Percentiles rank a stretch among this genome's conserved stretches.
Conservation (phyloP, 1,140 invertebrate genomes). For the Arctopsyche grandis region DNA sequence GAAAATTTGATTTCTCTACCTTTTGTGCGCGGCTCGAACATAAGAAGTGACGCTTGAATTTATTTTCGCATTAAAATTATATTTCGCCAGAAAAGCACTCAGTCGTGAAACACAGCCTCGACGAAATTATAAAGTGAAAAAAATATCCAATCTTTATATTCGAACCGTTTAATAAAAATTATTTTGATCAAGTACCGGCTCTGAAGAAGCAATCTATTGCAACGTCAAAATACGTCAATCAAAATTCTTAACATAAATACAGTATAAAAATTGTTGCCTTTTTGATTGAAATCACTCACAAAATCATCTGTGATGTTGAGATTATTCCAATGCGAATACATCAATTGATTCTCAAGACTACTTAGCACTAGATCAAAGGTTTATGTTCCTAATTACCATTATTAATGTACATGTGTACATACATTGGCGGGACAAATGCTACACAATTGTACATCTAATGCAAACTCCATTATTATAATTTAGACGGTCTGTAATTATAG, state of each 20-base stretch:
- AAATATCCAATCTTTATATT: neutral
- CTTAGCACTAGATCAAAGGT: too few species aligned
- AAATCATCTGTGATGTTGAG: too few species aligned
- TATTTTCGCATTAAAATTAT: conserved; percentile 28
- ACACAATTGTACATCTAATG: too few species aligned
- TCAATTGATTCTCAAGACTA: too few species aligned
- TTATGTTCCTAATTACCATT: too few species aligned
- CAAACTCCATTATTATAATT: too few species aligned
- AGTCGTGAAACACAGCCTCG: neutral
- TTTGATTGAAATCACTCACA: neutral
- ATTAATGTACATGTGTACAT: too few species aligned
- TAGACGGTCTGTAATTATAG: too few species aligned
- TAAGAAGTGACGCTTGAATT: neutral
- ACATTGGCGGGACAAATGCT: too few species aligned
- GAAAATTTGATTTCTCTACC: conserved; percentile 24
- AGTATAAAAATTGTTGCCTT: neutral
- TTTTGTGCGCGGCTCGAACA: neutral
- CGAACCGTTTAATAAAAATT: conserved; percentile 2
- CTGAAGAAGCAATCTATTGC: conserved; percentile 14
- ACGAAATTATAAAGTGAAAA: neutral
- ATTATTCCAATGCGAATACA: too few species aligned
- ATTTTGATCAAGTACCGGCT: neutral
- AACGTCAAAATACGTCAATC: conserved; percentile 27
- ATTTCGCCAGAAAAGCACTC: conserved; percentile 23
- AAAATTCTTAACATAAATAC: neutral